Evolutionary conservation across 2,888 invertebrate genomes (phyloP), one percentile per base, ranked within the genome.

Genomic region (Mesochorus sp.): DNA sequence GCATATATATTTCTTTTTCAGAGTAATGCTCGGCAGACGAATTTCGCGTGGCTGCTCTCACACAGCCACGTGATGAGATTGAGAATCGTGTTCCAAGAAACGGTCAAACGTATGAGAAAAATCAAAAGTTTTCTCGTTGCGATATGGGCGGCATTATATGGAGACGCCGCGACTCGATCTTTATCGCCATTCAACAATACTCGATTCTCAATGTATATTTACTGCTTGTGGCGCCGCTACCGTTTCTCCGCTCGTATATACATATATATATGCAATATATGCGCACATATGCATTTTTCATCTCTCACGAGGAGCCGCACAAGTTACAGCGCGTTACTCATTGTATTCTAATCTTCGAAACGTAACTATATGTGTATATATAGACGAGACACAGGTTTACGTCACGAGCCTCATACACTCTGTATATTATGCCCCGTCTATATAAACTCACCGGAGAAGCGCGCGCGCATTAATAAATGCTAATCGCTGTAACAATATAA

Each of bases 401-500:
- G 61, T 72, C 72, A 77, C 61, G 76, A 72, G 72, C 67, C n/a
- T 72, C 64, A 61, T 67, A 34, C 26, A 28, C 24, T 39, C 14
- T 8, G n/a, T 39, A 26, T 12, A 49, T 1, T 49, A 49, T 49
- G 24, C 4, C 1, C 6, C 17, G 62, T 21, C 19, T 31, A n/a
- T n/a, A n/a, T n/a, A n/a, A 47, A 47, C 12, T n/a, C 47, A 62
- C n/a, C 47, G 53, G 53, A 61, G 19, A 5, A 44, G 19, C 10
- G 57, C 34, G 72, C 72, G 72, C 34, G 72, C 72, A 77, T 77
- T 77, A 67, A 77, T 72, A 72, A 77, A 77, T 77, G 76, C 67
- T 67, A 77, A 77, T 77, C 59, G 51, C 62, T 17, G 57, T 24
- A 19, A 2, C 21, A 8, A 17, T 17, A 34, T 21, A 19, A 62